A percentile compares a stretch with the other conserved stretches of the same genome.
These are phyloP conservation scores for Anarrhichthys ocellatus DNA, from an alignment of 2,113 vertebrate species.

Conservation along the genomic window DNA sequence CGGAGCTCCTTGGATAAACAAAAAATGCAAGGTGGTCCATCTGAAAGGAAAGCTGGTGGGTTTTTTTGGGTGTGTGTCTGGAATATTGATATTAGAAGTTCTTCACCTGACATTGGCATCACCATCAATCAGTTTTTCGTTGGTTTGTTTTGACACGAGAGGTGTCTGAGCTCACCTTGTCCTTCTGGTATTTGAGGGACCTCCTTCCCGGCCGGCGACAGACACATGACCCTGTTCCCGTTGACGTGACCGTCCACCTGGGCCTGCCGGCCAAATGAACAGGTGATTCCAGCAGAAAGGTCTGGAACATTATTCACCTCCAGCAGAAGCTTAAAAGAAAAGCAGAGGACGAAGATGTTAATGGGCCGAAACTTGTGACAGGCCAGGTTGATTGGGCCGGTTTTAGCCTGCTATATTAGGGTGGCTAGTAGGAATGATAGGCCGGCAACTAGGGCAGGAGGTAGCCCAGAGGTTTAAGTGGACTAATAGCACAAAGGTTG, in stretches of 20 bases:
- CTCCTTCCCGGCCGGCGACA: constrained; percentile 89
- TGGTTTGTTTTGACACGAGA: background rate
- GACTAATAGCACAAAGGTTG: too few species aligned
- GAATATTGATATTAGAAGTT: constrained; percentile 13
- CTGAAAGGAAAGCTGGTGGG: constrained; percentile 5
- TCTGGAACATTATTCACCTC: constrained; percentile 90
- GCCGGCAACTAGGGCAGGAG: background rate
- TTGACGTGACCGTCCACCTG: constrained; percentile 90
- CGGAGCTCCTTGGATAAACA: constrained; percentile 41
- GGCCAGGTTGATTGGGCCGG: background rate
- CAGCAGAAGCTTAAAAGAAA: constrained; percentile 85
- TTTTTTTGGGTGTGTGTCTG: background rate
- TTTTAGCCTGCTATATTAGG: background rate
- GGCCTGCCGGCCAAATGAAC: constrained; percentile 90
- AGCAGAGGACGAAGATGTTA: background rate
- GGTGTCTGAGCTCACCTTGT: constrained; percentile 83
- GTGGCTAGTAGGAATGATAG: background rate
- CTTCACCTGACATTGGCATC: constrained; percentile 13
- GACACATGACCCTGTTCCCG: constrained; percentile 88
- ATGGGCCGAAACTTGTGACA: background rate
- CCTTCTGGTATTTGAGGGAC: constrained; percentile 91
- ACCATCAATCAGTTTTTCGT: background rate
- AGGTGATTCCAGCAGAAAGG: constrained; percentile 88
- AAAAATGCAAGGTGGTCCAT: constrained; percentile 38
- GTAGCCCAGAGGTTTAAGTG: too few species aligned